Conservation (phyloP, 2,888 invertebrate species). For the Celastrina argiolus region DNA sequence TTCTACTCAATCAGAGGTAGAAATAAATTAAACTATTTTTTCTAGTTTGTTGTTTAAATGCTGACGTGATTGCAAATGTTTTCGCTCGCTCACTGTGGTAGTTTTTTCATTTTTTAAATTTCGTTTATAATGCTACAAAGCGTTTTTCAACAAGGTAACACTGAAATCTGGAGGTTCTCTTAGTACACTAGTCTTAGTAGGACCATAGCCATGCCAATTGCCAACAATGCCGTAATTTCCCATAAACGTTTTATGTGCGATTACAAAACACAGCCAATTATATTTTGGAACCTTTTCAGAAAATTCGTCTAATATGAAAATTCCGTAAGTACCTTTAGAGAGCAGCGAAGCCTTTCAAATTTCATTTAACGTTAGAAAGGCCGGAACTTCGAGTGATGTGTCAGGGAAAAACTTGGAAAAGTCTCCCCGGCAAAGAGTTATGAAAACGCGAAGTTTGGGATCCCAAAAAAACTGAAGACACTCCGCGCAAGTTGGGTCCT, state of each 20-base stretch:
- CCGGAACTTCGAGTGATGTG: slow-evolving; percentile 45
- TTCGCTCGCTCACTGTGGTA: no score
- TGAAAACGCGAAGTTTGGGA: slow-evolving; percentile 68
- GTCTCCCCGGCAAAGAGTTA: slow-evolving; percentile 63
- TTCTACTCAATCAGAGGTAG: no score
- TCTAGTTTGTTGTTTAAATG: no score
- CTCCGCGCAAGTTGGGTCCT: slow-evolving; percentile 57
- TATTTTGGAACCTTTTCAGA: slow-evolving; percentile 4
- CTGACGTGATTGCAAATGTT: no score
- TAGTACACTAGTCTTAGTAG: no score
- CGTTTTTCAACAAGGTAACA: not conserved
- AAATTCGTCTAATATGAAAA: slow-evolving; percentile 16
- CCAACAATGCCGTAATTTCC: not conserved
- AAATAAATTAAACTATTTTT: no score
- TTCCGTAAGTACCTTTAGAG: slow-evolving; percentile 20
- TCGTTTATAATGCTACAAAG: no score
- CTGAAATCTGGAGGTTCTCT: not conserved
- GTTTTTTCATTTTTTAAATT: no score
- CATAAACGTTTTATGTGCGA: not conserved
- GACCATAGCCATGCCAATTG: not conserved
- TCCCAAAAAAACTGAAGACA: slow-evolving; percentile 56
- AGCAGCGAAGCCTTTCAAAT: slow-evolving; percentile 31
- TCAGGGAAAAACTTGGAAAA: slow-evolving; percentile 66
- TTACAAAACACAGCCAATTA: slow-evolving; percentile 15
- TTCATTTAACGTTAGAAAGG: slow-evolving; percentile 38